Evolutionary conservation across 2,113 vertebrate genomes (phyloP).

Genomic region (Sprattus sprattus): DNA sequence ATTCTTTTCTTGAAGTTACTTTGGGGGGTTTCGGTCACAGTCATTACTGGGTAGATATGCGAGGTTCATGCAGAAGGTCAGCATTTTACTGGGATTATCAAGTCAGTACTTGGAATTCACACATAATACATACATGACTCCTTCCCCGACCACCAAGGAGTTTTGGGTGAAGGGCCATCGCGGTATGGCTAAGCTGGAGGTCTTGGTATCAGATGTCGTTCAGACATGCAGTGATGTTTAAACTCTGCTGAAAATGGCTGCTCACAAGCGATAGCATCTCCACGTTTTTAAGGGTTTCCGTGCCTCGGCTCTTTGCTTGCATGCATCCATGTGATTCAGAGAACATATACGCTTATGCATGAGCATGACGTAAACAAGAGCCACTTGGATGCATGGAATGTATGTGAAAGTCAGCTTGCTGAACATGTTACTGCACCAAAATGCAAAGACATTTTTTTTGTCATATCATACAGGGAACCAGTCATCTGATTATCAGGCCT

Average conservation of each 20-base stretch:
- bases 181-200: background rate
- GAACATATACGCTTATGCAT: background rate
- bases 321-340: background rate
- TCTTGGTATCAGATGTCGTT: conserved; percentile 11
- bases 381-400: background rate
- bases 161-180: background rate
- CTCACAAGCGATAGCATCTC: background rate
- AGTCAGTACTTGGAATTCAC: conserved; percentile 27
- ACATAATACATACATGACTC: background rate
- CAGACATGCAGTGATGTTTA: conserved; percentile 8
- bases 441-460: background rate
- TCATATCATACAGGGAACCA: background rate
- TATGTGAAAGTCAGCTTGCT: background rate
- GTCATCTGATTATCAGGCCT: background rate
- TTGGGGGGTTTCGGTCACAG: conserved; percentile 16
- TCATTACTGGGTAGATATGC: conserved; percentile 29
- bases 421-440: background rate
- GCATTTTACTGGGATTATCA: conserved; percentile 36
- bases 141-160: conserved; percentile 17
- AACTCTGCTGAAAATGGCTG: conserved; percentile 3
- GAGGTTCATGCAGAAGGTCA: conserved; percentile 22
- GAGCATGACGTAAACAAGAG: background rate
- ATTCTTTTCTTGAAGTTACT: background rate
- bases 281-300: background rate
- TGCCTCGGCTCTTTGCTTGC: background rate